These are phyloP conservation scores for Chamaedrilus cognettii DNA, from an alignment of 2,888 invertebrate species.

Conservation along the genomic window DNA sequence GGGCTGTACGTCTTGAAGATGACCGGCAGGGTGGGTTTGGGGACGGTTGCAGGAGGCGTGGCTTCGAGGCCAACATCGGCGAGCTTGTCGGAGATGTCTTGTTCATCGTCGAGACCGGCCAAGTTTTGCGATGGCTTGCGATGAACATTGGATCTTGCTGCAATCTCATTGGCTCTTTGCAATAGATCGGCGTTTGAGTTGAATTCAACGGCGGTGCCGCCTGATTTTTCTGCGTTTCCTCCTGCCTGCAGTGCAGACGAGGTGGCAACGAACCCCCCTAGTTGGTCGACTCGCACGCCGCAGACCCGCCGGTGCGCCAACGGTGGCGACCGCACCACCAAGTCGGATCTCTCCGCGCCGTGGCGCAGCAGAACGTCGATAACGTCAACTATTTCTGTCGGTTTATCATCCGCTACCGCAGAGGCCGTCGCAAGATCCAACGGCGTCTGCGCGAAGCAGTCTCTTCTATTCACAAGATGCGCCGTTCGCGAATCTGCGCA, in stretches of 20 bases:
- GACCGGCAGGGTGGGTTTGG: background rate
- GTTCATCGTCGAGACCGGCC: background rate
- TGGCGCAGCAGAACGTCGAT: background rate
- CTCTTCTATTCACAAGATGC: slow-evolving; percentile 9
- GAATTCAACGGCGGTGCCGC: background rate
- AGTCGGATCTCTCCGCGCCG: background rate
- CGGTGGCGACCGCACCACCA: background rate
- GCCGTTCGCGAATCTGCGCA: background rate
- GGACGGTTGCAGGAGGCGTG: background rate
- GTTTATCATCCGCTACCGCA: background rate
- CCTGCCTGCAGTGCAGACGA: background rate
- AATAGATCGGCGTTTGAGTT: background rate
- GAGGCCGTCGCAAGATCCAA: slow-evolving; percentile 7
- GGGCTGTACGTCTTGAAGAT: slow-evolving; percentile 29
- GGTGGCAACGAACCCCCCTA: too few relatives aligned
- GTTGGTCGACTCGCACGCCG: too few relatives aligned
- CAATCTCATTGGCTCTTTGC: background rate
- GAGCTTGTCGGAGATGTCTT: too few relatives aligned
- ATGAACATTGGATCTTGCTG: too few relatives aligned
- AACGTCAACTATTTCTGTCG: background rate
- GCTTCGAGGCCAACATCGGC: background rate
- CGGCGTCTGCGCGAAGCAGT: slow-evolving; percentile 21
- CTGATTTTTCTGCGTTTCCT: background rate
- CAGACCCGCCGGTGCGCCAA: too few relatives aligned
- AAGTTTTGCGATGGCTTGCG: background rate